Conservation (phyloP, 2,113 vertebrate genomes). For the Heterotilapia buettikoferi region DNA sequence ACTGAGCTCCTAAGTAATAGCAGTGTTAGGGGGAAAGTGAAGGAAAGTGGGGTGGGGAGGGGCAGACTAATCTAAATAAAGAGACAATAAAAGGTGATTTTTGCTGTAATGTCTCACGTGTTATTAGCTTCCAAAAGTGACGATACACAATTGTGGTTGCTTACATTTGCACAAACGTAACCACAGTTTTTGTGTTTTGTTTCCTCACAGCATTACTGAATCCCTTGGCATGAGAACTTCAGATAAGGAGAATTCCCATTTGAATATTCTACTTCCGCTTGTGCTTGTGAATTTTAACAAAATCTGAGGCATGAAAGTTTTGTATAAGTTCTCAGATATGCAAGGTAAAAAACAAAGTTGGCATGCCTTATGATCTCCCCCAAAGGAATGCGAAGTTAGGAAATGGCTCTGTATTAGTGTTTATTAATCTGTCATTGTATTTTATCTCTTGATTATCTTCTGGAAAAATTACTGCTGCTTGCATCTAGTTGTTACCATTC, state of each 20-base stretch:
- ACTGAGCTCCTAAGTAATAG: neutral
- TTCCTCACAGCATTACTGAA: neutral
- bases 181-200: neutral
- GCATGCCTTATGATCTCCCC: neutral
- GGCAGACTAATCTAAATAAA: neutral
- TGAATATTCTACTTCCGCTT: neutral
- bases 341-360: neutral
- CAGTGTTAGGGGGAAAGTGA: neutral
- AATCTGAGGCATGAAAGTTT: neutral
- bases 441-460: neutral
- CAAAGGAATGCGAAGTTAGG: neutral
- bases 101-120: neutral
- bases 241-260: neutral
- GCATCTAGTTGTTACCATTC: neutral
- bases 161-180: neutral
- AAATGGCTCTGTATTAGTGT: neutral
- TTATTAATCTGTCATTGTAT: neutral
- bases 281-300: neutral
- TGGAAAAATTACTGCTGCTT: neutral
- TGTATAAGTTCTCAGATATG: neutral
- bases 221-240: neutral
- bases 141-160: neutral
- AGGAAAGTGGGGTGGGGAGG: neutral
- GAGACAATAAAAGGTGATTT: neutral
- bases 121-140: neutral